These are phyloP conservation scores for Homalodisca vitripennis DNA, from an alignment of 1,140 invertebrate species.

Conservation along the genomic window DNA sequence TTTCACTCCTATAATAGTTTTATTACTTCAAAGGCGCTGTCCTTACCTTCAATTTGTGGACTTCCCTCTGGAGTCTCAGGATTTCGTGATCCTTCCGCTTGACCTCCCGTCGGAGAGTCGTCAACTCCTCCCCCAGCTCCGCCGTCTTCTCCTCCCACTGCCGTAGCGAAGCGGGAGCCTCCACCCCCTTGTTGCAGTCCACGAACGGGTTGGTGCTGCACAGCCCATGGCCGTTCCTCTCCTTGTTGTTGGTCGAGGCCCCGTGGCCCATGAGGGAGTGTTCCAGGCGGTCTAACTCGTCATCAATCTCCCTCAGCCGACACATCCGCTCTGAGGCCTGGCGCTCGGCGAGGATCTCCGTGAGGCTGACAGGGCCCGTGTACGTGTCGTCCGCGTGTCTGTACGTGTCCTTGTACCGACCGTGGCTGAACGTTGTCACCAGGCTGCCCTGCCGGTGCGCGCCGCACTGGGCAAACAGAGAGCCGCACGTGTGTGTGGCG, in stretches of 20 bases:
- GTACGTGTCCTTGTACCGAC: constrained; percentile 38
- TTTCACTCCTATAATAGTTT: no score
- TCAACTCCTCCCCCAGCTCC: constrained; percentile 43
- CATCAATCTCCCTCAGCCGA: constrained; percentile 40
- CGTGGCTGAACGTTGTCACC: constrained; percentile 44
- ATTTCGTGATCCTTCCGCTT: constrained; percentile 50
- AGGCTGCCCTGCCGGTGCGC: constrained; percentile 32
- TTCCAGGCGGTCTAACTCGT: constrained; percentile 46
- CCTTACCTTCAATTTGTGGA: constrained; percentile 60
- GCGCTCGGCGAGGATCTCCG: constrained; percentile 42
- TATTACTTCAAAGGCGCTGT: no score
- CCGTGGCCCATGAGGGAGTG: constrained; percentile 48
- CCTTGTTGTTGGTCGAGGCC: constrained; percentile 36
- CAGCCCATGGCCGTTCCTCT: constrained; percentile 33
- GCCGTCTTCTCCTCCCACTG: constrained; percentile 46
- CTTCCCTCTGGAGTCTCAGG: constrained; percentile 55
- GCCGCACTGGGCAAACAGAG: constrained; percentile 47
- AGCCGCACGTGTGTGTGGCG: constrained; percentile 47
- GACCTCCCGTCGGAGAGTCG: constrained; percentile 46
- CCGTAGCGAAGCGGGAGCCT: constrained; percentile 44
- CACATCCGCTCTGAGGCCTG: constrained; percentile 5
- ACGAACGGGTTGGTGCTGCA: neutral
- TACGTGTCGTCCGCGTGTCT: constrained; percentile 22
- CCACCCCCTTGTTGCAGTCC: constrained; percentile 40
- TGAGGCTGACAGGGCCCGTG: constrained; percentile 42